phyloP scores from a whole-genome alignment of 2,797 vertebrate species.

The Rhabdophis nuchalis region DNA sequence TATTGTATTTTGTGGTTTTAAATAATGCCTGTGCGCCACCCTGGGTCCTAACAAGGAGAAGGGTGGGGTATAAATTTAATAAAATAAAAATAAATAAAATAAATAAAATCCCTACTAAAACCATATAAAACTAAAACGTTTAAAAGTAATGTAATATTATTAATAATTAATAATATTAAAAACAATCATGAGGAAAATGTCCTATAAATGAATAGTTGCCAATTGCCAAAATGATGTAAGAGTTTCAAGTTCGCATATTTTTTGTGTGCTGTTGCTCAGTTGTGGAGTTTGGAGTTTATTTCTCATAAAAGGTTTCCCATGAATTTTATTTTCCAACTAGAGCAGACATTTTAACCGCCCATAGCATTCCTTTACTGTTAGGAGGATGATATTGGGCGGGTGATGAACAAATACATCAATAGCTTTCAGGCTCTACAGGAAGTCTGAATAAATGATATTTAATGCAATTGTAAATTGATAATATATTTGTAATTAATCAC shows the following conservation, averaged over 20 bases:
- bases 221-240: neutral
- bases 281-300: neutral
- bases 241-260: neutral
- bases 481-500: neutral
- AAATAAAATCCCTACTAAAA: too few relatives aligned
- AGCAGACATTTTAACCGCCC: neutral
- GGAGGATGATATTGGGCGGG: too few relatives aligned
- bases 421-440: neutral
- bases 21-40: too few relatives aligned
- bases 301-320: rapidly evolving
- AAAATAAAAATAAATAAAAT: too few relatives aligned
- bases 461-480: neutral
- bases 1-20: too few relatives aligned
- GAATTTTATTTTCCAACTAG: neutral
- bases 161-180: neutral
- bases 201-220: neutral
- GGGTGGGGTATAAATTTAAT: too few relatives aligned
- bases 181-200: neutral
- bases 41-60: too few relatives aligned
- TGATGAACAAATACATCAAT: neutral
- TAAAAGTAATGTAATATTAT: too few relatives aligned
- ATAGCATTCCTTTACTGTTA: neutral
- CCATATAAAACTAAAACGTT: too few relatives aligned
- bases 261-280: neutral
- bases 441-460: neutral